These are phyloP conservation scores for Charanyca ferruginea DNA, from an alignment of 2,888 invertebrate species.

Conservation along the genomic window DNA sequence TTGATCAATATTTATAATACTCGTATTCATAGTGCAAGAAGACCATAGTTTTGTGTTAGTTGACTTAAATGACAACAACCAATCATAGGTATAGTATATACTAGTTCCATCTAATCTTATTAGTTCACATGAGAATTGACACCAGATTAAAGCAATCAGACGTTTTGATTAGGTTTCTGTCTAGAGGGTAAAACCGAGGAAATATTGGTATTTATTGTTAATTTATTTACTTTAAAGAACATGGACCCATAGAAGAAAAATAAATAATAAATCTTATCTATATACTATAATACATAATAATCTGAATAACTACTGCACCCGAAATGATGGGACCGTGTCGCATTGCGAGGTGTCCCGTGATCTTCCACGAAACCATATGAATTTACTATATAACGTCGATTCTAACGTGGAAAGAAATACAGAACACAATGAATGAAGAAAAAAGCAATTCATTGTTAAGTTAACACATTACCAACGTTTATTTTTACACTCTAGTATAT, in stretches of 20 bases:
- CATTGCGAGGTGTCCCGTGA: no score
- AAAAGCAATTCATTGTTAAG: background rate
- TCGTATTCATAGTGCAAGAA: no score
- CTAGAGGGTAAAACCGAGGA: background rate
- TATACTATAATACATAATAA: no score
- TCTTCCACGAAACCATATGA: no score
- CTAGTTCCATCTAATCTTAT: background rate
- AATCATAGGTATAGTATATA: background rate
- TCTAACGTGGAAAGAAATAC: background rate
- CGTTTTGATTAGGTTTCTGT: background rate
- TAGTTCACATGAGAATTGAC: background rate
- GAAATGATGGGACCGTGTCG: no score
- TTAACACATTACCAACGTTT: background rate
- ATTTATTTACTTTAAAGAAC: no score
- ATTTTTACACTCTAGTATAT: background rate
- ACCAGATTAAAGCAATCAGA: background rate
- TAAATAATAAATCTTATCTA: no score
- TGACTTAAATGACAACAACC: background rate
- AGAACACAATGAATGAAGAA: background rate
- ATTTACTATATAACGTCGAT: no score
- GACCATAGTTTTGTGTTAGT: background rate
- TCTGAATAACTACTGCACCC: no score
- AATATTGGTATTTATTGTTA: no score
- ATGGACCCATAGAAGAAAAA: no score
- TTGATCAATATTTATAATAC: no score